These are phyloP conservation scores for Macrotus californicus DNA, from an alignment of 2,113 vertebrate species.

Conservation along the genomic window DNA sequence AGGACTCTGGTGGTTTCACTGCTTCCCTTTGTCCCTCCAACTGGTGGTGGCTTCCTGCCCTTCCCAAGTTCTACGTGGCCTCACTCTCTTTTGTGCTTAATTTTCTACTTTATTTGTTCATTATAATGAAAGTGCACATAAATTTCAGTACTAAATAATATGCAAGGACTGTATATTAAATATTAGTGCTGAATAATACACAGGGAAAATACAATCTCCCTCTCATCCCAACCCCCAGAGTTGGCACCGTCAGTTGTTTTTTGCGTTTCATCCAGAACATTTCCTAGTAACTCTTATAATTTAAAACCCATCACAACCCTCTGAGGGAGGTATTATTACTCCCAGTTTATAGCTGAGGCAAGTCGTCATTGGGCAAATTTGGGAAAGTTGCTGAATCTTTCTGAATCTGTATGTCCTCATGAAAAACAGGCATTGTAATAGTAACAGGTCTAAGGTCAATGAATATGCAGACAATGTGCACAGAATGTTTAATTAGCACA, in stretches of 20 bases:
- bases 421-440: background rate
- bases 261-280: background rate
- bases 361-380: background rate
- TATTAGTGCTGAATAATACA: background rate
- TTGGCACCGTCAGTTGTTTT: too few species aligned
- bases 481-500: background rate
- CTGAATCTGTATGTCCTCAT: background rate
- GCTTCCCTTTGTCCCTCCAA: background rate
- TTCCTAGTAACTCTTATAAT: background rate
- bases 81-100: background rate
- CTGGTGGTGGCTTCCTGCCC: background rate
- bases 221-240: background rate
- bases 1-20: too few species aligned
- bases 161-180: background rate
- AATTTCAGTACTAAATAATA: background rate
- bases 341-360: background rate
- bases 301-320: background rate
- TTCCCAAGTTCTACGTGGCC: background rate
- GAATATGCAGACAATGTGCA: background rate
- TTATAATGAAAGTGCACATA: background rate
- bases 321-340: background rate
- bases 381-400: background rate
- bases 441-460: background rate
- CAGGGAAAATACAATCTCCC: background rate
- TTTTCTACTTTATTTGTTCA: background rate